Base-by-base conservation (phyloP, 2,888 invertebrate genomes). In the Acleris emargana region DNA sequence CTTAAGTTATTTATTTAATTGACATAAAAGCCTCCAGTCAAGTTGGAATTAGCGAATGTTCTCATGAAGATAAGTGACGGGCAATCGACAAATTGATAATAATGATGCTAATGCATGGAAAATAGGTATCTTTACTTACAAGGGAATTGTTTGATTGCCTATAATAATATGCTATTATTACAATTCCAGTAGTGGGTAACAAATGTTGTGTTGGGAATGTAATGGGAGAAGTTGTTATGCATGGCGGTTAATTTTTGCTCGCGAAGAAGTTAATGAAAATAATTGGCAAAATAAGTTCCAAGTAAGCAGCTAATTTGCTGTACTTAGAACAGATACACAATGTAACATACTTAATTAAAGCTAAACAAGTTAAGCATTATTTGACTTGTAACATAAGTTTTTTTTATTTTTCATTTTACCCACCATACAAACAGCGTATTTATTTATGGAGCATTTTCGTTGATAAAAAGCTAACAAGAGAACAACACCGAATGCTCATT, bases 81-180 rank as follows among this genome's bases (percentile, higher is more conserved):
- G 59, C 50, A 60, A 28, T 18, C 16, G 4, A 43, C 59, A 61
- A 66, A 61, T 66, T 61, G 60, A 28, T 53, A 60, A 55, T 60
- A 66, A 66, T 66, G 51, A 51, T 57, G 22, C 55, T 55, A 60
- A 60, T 50, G 45, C 9, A 43, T 16, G 47, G 22, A 47, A 60
- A 43, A 59, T 43, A 6, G 50, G 42, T 49, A 60, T 60, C n/a
- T 45, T 60, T 60, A 51, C 51, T 11, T 52, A 13, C 32, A 51
- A 17, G 42, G 50, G 18, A 59, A 66, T 57, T 66, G 60, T 66
- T 61, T 60, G 55, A 66, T 61, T 66, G 25, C 43, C 45, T 57
- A 17, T 61, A 61, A 66, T 64, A 20, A 45, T 47, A 51, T 66
- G 32, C 28, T 51, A 66, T 66, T 66, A 60, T 32, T 47, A n/a